These are phyloP conservation scores for Oceanites oceanicus DNA, from an alignment of 2,113 vertebrate genomes.

Conservation along the genomic window DNA sequence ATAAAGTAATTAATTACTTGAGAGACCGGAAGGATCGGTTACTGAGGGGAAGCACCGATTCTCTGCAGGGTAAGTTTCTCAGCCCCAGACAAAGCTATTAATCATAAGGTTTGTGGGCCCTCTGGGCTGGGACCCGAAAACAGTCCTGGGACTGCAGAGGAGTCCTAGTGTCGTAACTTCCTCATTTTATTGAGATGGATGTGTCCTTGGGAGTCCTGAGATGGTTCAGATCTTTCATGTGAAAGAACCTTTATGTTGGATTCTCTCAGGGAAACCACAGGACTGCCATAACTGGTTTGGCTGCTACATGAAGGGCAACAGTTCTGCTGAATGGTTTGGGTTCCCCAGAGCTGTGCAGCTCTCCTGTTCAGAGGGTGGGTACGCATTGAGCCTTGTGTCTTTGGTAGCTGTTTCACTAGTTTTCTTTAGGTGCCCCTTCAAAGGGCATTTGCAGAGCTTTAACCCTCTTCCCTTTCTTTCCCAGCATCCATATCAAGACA, in stretches of 20 bases:
- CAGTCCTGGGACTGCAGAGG: not conserved
- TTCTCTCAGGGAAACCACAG: not conserved
- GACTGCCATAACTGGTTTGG: not conserved
- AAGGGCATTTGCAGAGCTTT: not conserved
- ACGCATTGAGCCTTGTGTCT: not conserved
- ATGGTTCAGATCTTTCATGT: not conserved
- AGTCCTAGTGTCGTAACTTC: not conserved
- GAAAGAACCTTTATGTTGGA: not conserved
- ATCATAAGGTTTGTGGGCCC: not conserved
- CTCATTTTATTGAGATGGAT: not conserved
- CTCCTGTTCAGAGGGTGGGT: not conserved
- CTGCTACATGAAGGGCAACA: not conserved
- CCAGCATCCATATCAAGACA: conserved; percentile 76
- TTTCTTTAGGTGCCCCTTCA: not conserved
- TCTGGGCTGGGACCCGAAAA: not conserved
- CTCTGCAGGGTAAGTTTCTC: conserved; percentile 80
- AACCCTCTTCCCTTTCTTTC: conserved; percentile 31
- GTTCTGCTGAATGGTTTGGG: not conserved
- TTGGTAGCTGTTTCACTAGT: not conserved
- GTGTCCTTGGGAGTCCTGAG: not conserved
- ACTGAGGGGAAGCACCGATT: conserved; percentile 75
- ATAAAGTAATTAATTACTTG: conserved; percentile 88
- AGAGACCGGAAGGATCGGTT: conserved; percentile 88
- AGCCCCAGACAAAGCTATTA: not conserved
- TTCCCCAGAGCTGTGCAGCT: not conserved